Conservation (phyloP, 2,113 vertebrate species). For the Cololabis saira region DNA sequence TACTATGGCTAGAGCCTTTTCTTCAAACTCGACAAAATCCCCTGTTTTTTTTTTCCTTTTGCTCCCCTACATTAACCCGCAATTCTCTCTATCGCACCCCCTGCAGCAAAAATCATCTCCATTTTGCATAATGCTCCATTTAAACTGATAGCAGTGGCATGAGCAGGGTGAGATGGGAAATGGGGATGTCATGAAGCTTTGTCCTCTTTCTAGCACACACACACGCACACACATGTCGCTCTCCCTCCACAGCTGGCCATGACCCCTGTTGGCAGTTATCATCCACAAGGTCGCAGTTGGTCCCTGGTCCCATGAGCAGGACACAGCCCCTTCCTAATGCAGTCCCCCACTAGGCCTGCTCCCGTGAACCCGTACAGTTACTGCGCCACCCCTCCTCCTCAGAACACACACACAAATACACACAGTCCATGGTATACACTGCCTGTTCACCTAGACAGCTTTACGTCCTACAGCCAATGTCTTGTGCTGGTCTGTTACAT, state of each 20-base stretch:
- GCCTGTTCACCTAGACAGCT: constrained; percentile 31
- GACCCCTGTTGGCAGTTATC: constrained; percentile 70
- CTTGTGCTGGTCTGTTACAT: constrained; percentile 22
- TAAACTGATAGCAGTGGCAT: constrained; percentile 71
- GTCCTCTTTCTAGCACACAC: constrained; percentile 35
- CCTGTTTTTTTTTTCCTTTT: constrained; percentile 59
- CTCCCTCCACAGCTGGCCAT: constrained; percentile 40
- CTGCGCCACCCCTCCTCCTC: constrained; percentile 3
- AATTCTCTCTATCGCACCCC: constrained; percentile 70
- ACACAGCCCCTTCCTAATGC: constrained; percentile 65
- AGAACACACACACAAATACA: constrained; percentile 16
- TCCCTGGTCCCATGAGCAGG: constrained; percentile 61
- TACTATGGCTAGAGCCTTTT: constrained; percentile 42
- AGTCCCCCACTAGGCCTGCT: constrained; percentile 56
- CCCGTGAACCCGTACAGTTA: constrained; percentile 38
- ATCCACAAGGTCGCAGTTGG: constrained; percentile 69
- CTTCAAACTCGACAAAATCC: constrained; percentile 51
- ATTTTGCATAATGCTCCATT: constrained; percentile 79
- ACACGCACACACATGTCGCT: constrained; percentile 19
- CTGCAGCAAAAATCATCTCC: constrained; percentile 76
- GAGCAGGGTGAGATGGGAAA: constrained; percentile 50
- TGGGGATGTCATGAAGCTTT: constrained; percentile 46
- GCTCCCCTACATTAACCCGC: constrained; percentile 67
- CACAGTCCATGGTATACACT: constrained; percentile 5
- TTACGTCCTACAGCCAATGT: constrained; percentile 10